Percentiles rank a stretch among this genome's conserved stretches.
These are phyloP conservation scores for Malurus elegans DNA, from an alignment of 2,113 vertebrate genomes.

Conservation along the genomic window DNA sequence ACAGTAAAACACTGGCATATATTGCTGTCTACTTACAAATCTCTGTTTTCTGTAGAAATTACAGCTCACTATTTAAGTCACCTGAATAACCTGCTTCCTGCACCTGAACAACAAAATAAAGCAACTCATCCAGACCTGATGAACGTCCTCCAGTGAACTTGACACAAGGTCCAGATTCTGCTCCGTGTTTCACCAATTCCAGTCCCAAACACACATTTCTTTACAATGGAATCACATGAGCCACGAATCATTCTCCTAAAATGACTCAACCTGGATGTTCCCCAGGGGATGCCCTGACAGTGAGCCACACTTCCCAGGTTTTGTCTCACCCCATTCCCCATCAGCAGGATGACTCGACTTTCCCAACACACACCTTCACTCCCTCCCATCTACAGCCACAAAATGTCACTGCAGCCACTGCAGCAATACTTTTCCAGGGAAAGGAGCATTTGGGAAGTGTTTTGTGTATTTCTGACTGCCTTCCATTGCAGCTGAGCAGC, in stretches of 20 bases:
- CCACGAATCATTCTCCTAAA: background rate
- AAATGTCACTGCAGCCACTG: background rate
- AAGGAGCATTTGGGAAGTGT: background rate
- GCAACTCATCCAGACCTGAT: conserved; percentile 34
- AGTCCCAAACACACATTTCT: background rate
- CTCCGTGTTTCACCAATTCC: background rate
- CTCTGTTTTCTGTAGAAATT: conserved; percentile 69
- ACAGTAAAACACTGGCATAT: conserved; percentile 62
- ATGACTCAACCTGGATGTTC: background rate
- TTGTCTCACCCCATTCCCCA: background rate
- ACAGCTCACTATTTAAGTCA: conserved; percentile 65
- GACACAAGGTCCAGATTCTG: background rate
- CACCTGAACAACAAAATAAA: conserved; percentile 39
- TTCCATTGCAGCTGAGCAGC: background rate
- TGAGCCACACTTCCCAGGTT: background rate
- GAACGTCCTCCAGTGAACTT: conserved; percentile 35
- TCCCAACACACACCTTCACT: background rate
- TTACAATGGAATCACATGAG: background rate
- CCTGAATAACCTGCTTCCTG: conserved; percentile 56
- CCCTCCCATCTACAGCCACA: background rate
- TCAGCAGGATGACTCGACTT: background rate
- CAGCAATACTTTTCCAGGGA: background rate
- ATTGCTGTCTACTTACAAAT: conserved; percentile 59
- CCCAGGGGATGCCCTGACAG: background rate
- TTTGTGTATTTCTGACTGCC: background rate